These are phyloP conservation scores for Montipora capitata DNA, from an alignment of 92 coral and sea anemone genomes.

Conservation along the genomic window DNA sequence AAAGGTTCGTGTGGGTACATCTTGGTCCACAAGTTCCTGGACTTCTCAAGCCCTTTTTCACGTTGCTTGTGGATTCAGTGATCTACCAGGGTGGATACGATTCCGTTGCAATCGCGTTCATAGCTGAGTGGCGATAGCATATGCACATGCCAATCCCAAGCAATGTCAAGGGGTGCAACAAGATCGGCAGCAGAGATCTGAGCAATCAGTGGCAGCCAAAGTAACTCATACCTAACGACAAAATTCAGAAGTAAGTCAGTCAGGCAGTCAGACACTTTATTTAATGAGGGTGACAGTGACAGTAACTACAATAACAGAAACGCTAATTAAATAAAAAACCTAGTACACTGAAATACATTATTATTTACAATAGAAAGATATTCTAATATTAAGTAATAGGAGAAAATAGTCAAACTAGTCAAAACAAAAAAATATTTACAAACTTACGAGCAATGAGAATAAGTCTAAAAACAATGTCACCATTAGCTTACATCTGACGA, in stretches of 20 bases:
- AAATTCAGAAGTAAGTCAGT: background rate
- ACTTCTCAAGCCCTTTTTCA: background rate
- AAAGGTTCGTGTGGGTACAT: slow-evolving; percentile 68
- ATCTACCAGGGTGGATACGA: slow-evolving; percentile 51
- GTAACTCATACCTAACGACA: slow-evolving; percentile 47
- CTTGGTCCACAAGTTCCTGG: slow-evolving; percentile 56
- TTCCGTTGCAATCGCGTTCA: slow-evolving; percentile 68
- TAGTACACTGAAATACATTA: no score
- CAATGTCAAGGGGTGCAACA: slow-evolving; percentile 81
- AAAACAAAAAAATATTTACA: no score
- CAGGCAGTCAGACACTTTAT: background rate
- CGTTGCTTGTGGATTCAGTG: background rate
- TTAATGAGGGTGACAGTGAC: background rate
- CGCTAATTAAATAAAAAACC: no score
- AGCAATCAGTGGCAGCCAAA: slow-evolving; percentile 67
- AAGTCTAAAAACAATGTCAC: no score
- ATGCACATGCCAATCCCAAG: slow-evolving; percentile 79
- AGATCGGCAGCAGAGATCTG: slow-evolving; percentile 38
- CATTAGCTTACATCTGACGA: background rate
- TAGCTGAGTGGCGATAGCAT: slow-evolving; percentile 76
- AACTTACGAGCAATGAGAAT: no score
- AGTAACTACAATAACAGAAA: background rate
- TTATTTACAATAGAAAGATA: no score
- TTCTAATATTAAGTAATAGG: no score
- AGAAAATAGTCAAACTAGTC: no score